Percentiles rank a stretch among this genome's conserved stretches.
Conservation (phyloP, 2,113 vertebrate genomes). For the Callaeas wilsoni region DNA sequence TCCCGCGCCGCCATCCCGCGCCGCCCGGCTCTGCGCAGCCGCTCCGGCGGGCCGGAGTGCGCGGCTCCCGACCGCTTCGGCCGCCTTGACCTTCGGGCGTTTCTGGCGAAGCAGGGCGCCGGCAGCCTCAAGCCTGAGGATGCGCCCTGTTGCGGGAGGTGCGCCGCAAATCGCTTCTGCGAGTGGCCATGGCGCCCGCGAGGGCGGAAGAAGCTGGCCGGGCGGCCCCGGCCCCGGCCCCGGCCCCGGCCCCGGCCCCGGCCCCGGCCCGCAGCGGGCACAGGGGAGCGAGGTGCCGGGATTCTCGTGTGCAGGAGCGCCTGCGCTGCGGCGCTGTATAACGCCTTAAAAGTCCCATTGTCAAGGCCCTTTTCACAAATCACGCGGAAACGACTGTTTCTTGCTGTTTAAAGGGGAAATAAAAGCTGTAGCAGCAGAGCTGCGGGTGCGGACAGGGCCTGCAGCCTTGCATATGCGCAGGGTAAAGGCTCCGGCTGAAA, state of each 20-base stretch:
- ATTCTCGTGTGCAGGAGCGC: accelerated
- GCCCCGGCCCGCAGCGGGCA: not conserved
- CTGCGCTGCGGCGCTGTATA: accelerated
- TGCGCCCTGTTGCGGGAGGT: no score
- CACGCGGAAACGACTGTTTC: accelerated
- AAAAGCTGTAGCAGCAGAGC: no score
- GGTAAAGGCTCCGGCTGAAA: accelerated
- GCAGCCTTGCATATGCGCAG: accelerated
- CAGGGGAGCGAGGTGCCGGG: accelerated
- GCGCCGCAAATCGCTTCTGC: accelerated
- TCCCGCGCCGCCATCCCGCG: not conserved
- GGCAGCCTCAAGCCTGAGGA: accelerated
- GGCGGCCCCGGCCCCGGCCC: no score
- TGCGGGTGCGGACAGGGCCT: accelerated
- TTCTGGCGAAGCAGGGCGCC: accelerated
- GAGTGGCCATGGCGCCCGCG: not conserved
- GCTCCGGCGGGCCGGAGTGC: accelerated
- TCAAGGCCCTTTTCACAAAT: not conserved
- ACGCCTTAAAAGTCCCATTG: not conserved
- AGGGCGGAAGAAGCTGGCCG: not conserved
- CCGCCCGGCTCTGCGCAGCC: not conserved
- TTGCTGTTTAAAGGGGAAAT: not conserved
- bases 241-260: no score
- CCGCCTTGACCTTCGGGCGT: accelerated
- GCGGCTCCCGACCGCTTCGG: accelerated